A percentile compares a stretch with the other conserved stretches of the same genome.
These are phyloP conservation scores for Pegoplata infirma DNA, from an alignment of 2,888 invertebrate species.

Conservation along the genomic window DNA sequence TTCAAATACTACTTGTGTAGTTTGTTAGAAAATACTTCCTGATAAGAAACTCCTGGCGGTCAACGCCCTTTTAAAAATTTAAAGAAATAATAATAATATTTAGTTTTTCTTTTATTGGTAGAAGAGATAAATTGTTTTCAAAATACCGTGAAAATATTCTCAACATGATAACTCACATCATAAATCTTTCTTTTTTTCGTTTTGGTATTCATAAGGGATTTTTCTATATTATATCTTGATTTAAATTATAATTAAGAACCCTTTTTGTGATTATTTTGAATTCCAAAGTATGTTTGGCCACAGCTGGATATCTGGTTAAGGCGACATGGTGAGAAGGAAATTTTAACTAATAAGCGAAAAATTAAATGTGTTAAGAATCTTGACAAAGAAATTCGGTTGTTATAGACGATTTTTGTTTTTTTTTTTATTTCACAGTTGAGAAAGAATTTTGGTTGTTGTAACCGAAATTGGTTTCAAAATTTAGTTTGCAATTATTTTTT, in stretches of 20 bases:
- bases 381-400: no score
- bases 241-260: background rate
- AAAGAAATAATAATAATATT: conserved; percentile 19
- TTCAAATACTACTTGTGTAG: no score
- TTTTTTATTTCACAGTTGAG: no score
- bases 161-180: no score
- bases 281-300: background rate
- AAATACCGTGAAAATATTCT: background rate
- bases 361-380: no score
- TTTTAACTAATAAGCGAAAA: no score
- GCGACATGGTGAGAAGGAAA: background rate
- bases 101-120: background rate
- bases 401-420: no score
- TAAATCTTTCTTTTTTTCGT: background rate
- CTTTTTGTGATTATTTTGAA: background rate
- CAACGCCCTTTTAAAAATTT: conserved; percentile 30
- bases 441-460: no score
- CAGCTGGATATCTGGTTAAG: background rate
- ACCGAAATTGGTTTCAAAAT: no score
- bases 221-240: background rate
- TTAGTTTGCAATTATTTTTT: no score
- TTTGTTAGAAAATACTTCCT: conserved; percentile 39
- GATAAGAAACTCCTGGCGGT: conserved; percentile 49
- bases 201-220: background rate
- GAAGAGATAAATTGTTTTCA: background rate